Conservation (phyloP, 2,797 vertebrate genomes). For the Cuniculus paca region DNA sequence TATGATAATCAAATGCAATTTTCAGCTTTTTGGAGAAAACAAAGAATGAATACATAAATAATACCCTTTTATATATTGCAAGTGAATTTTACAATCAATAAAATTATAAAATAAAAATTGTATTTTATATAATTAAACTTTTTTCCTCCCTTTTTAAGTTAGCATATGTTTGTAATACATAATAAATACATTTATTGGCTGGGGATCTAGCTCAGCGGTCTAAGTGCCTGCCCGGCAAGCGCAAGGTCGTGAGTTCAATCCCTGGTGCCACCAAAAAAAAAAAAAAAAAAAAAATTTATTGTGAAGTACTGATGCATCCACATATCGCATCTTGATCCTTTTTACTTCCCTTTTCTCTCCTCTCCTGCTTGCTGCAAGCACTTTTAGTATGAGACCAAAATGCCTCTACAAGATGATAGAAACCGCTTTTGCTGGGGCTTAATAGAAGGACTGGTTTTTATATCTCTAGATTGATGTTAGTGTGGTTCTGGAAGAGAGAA, state of each 20-base stretch:
- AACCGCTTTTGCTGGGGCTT: conserved; percentile 8
- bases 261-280: too few relatives aligned
- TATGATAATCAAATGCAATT: conserved; percentile 6
- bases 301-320: not conserved
- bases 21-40: conserved; percentile 16
- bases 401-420: not conserved
- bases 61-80: not conserved
- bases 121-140: not conserved
- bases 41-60: not conserved
- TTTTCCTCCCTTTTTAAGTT: not conserved
- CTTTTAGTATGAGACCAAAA: not conserved
- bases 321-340: not conserved
- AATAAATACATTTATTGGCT: not conserved
- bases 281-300: too few relatives aligned
- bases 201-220: too few relatives aligned
- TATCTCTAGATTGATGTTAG: not conserved
- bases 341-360: not conserved
- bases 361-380: not conserved
- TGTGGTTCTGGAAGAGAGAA: conserved; percentile 26
- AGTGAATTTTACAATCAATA: not conserved
- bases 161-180: not conserved
- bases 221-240: too few relatives aligned
- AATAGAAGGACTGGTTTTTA: conserved; percentile 34
- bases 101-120: not conserved
- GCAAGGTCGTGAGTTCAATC: too few relatives aligned